phyloP scores from a whole-genome alignment of 1,140 invertebrate species.

The Propsilocerus akamusi region DNA sequence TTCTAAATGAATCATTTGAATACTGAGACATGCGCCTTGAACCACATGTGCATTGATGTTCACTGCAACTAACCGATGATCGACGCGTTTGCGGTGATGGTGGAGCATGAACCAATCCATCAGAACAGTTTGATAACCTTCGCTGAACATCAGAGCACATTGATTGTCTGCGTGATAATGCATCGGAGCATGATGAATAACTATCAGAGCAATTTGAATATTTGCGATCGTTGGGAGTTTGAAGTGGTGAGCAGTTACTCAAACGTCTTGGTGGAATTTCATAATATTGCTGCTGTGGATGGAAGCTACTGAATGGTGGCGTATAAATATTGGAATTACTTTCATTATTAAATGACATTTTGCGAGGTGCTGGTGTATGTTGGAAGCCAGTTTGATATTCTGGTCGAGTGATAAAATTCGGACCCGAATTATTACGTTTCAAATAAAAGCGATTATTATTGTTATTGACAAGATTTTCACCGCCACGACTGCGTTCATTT shows the following conservation, averaged over 20 bases:
- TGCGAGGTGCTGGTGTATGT: neutral
- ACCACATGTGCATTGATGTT: constrained; percentile 9
- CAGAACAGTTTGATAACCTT: constrained; percentile 21
- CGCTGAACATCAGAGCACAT: constrained; percentile 17
- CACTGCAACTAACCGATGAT: constrained; percentile 13
- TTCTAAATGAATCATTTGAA: constrained; percentile 12
- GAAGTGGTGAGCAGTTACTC: constrained; percentile 18
- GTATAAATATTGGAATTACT: neutral
- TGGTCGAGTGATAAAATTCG: neutral
- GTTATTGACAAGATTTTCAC: constrained; percentile 10
- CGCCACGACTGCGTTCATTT: constrained; percentile 20
- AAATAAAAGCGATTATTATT: neutral
- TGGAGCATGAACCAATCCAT: constrained; percentile 7
- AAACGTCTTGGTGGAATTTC: constrained; percentile 13
- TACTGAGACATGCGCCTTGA: constrained; percentile 20
- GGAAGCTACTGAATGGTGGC: neutral
- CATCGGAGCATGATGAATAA: constrained; percentile 9
- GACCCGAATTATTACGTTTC: constrained; percentile 1
- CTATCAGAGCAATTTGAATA: constrained; percentile 10
- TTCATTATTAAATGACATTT: neutral
- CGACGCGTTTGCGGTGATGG: constrained; percentile 19
- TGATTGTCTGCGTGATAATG: constrained; percentile 16
- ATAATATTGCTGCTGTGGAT: constrained; percentile 10
- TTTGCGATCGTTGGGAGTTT: constrained; percentile 6
- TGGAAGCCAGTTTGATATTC: neutral